Conservation (phyloP, 2,113 vertebrate genomes). For the Gulo gulo region DNA sequence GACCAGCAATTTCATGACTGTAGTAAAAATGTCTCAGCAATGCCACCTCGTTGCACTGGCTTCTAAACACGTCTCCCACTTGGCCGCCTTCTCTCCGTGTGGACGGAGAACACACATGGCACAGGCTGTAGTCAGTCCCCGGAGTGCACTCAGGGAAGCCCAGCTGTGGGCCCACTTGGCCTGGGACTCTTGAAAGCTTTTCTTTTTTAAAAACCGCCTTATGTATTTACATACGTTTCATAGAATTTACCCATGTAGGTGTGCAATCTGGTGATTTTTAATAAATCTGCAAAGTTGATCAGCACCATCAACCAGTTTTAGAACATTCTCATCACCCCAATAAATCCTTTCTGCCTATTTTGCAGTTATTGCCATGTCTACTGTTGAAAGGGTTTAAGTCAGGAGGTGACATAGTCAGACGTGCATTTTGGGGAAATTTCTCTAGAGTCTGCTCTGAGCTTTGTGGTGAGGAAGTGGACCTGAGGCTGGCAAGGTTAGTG, state of each 20-base stretch:
- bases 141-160: fast-evolving
- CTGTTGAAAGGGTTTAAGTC: neutral
- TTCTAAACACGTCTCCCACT: neutral
- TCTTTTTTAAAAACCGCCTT: neutral
- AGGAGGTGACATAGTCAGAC: neutral
- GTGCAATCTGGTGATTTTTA: neutral
- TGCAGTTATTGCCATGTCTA: neutral
- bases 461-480: neutral
- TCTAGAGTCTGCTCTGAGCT: neutral
- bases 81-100: neutral
- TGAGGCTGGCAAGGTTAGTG: neutral
- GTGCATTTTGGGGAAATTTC: neutral
- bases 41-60: neutral
- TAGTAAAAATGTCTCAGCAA: neutral
- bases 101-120: fast-evolving
- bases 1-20: neutral
- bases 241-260: neutral
- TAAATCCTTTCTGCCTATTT: neutral
- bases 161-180: neutral
- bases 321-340: neutral
- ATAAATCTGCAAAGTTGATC: neutral
- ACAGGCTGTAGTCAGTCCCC: neutral
- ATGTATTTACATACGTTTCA: neutral
- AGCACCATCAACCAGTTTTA: neutral
- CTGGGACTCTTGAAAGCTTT: neutral